Evolutionary conservation across 2,113 vertebrate genomes (phyloP), one percentile per base, ranked within the genome.

Genomic region (Mystacornis crossleyi): DNA sequence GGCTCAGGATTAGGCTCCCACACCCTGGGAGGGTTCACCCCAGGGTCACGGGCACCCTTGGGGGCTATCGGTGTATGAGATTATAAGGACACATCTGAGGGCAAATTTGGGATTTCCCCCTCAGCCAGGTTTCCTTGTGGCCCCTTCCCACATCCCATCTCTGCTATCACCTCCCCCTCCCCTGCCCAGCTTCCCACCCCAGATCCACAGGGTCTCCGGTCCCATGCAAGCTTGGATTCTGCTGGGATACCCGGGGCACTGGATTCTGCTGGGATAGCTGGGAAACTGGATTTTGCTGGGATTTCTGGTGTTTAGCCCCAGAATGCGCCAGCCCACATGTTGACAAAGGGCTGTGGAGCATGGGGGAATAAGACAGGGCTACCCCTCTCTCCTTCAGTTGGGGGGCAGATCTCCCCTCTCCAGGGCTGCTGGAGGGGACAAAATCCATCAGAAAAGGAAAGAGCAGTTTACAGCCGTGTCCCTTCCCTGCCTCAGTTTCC

Each of bases 201-300:
- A n/a, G 0, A 3, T 31, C 55, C 79, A 12, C 0, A 3, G 48
- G 34, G 20, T 19, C 11, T 12, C 18, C 5, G 8, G 14, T 6
- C 24, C 48, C 48, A 8, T 0, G 28, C 4, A 24, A 28, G 3
- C 64, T 67, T 10, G 54, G 21, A 17, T 33, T 7, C 25, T 45
- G 9, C 40, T 47, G 64, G 60, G 19, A 9, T 21, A 5, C 15
- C 23, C 7, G 12, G 33, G 40, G 36, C 18, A 29, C 14, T 8
- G n/a, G 26, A 24, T 53, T 19, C 19, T 78, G 21, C 26, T 18
- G n/a, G 51, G n/a, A 13, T 57, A 4, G 2, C 53, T 19, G 31
- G n/a, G 40, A 31, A 14, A 31, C n/a, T 8, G 34, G 34, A 33
- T 14, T 10, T 14, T 40, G 3, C 18, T 0, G 12, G 26, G 18